phyloP scores from a whole-genome alignment of 2,113 vertebrate genomes.

The Mobula birostris region DNA sequence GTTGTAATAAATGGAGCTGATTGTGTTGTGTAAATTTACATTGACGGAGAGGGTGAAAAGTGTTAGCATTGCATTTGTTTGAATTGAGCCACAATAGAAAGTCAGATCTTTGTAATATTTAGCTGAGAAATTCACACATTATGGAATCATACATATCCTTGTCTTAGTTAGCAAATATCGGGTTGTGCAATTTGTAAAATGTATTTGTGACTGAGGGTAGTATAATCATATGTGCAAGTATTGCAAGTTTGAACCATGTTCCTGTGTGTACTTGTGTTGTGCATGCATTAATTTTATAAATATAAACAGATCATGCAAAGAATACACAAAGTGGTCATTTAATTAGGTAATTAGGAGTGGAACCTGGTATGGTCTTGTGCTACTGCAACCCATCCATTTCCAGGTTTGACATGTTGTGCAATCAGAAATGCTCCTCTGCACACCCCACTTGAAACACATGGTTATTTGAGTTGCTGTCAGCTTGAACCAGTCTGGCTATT shows the following conservation, averaged over 20 bases:
- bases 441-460: too few relatives aligned
- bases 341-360: too few relatives aligned
- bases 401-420: too few relatives aligned
- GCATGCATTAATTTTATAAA: not conserved
- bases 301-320: not conserved
- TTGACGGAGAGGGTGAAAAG: not conserved
- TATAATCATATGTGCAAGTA: not conserved
- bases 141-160: not conserved
- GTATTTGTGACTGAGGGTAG: not conserved
- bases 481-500: too few relatives aligned
- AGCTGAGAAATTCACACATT: not conserved
- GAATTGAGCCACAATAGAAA: not conserved
- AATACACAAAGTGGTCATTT: not conserved
- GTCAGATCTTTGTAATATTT: not conserved
- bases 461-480: too few relatives aligned
- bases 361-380: too few relatives aligned
- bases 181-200: not conserved
- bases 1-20: not conserved
- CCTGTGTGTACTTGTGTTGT: not conserved
- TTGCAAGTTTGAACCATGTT: not conserved
- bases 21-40: not conserved
- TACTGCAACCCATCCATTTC: too few relatives aligned
- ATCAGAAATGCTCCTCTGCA: too few relatives aligned
- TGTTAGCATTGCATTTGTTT: conserved; percentile 5
- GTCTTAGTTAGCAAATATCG: not conserved